A percentile compares a stretch with the other conserved stretches of the same genome.
Conservation (phyloP, 64 coral and sea anemone genomes). For the Acropora yongei region DNA sequence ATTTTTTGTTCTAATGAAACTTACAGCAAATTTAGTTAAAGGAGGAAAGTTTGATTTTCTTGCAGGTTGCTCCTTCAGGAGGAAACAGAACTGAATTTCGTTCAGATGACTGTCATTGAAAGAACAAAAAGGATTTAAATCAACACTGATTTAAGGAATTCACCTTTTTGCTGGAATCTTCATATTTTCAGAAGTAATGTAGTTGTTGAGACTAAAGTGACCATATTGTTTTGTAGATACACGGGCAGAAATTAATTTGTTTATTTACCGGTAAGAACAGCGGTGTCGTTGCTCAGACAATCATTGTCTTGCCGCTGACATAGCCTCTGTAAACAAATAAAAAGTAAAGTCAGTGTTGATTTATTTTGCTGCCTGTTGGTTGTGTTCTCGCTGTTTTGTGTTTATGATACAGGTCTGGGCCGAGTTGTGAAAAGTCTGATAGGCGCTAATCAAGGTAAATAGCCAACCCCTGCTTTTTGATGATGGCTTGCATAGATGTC, state of each 20-base stretch:
- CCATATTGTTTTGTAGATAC: conserved; percentile 11
- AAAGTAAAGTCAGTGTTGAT: conserved; percentile 53
- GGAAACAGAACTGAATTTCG: conserved; percentile 92
- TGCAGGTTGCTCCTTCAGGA: conserved; percentile 98
- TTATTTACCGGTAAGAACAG: conserved; percentile 49
- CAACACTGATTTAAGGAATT: conserved; percentile 57
- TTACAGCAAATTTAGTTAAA: no score
- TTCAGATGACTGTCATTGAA: conserved; percentile 26
- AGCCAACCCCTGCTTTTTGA: no score
- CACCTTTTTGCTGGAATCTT: conserved; percentile 15
- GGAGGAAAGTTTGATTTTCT: not conserved
- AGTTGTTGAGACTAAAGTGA: conserved; percentile 33
- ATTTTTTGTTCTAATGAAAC: no score
- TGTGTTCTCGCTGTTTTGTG: not conserved
- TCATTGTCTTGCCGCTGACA: conserved; percentile 35
- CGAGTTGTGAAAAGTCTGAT: no score
- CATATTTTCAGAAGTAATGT: conserved; percentile 47
- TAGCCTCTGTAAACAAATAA: conserved; percentile 48
- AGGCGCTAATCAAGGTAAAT: no score
- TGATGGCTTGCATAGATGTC: no score
- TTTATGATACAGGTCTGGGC: no score
- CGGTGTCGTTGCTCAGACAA: conserved; percentile 39
- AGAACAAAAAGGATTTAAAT: conserved; percentile 36
- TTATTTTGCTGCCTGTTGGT: not conserved
- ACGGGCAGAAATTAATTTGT: not conserved